Percentiles rank a stretch among this genome's conserved stretches.
These are phyloP conservation scores for Bufotes viridis DNA, from an alignment of 2,797 vertebrate species.

Conservation along the genomic window DNA sequence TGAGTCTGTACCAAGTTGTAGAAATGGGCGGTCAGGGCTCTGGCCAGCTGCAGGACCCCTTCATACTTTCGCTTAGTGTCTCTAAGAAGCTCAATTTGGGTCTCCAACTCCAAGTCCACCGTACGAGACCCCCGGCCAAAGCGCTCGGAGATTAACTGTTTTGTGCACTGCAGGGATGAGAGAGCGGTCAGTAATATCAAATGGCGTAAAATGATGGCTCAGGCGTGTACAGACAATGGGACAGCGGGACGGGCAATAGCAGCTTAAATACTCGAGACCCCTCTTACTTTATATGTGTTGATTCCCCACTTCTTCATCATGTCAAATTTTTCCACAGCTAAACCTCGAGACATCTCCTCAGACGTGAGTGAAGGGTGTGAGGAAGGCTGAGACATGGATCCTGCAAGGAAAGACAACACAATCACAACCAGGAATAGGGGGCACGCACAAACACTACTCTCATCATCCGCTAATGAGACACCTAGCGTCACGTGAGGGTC, in stretches of 20 bases:
- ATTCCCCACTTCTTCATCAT: conserved; percentile 97
- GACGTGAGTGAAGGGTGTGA: conserved; percentile 70
- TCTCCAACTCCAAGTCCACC: conserved; percentile 93
- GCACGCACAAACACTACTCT: not conserved
- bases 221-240: too few relatives aligned
- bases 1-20: conserved; percentile 95
- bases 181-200: not conserved
- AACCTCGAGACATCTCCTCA: conserved; percentile 88
- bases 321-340: conserved; percentile 95
- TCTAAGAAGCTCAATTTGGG: conserved; percentile 91
- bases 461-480: not conserved
- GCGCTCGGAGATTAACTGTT: conserved; percentile 93
- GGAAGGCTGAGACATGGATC: conserved; percentile 81
- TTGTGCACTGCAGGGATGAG: conserved; percentile 82
- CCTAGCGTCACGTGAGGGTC: not conserved
- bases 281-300: conserved; percentile 93
- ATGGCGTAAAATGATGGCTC: too few relatives aligned
- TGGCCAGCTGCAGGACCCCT: conserved; percentile 85
- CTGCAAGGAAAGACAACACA: conserved; percentile 69
- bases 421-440: not conserved
- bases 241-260: too few relatives aligned
- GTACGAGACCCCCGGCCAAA: conserved; percentile 93
- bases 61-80: conserved; percentile 96
- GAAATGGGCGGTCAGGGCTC: conserved; percentile 87
- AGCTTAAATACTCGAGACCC: not conserved